Base-by-base conservation (phyloP, 2,888 invertebrate genomes). In the Trachelus stipa region DNA sequence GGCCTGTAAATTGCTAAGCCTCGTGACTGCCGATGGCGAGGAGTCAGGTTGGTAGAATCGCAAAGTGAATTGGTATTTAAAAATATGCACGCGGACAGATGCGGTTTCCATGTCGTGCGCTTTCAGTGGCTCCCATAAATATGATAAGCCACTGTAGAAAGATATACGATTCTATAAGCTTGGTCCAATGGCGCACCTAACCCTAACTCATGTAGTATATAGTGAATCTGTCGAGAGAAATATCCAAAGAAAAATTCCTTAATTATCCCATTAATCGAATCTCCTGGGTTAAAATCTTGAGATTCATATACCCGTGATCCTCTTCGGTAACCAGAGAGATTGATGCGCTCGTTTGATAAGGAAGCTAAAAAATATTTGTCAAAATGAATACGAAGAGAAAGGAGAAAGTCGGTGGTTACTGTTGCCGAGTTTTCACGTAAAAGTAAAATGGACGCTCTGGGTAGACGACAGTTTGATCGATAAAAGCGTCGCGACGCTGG, bases 401-500 rank as follows among this genome's bases (percentile, higher is more conserved):
- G 23, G 40, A 56, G 40, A 56, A 56, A 56, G 40, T 56, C 40
- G 40, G 23, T 9, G 40, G 6, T 23, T 40, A 6, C 6, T 23
- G 40, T 56, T 56, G 40, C 40, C 6, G 40, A 56, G 23, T 56
- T 56, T 56, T 56, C 40, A 56, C 23, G 40, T 56, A 84, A 86
- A 88, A 88, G 88, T 88, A 88, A 88, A 88, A 88, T 88, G 88
- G 88, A 86, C 85, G 86, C 88, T 84, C 75, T 73, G 81, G 75
- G 77, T 73, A 79, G 73, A 80, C 69, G 73, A 80, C 69, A 80
- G 77, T 85, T 84, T 89, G 89, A 89, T 89, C 89, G 89, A 89
- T 89, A 89, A 87, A 86, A 87, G 88, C 89, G 89, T 89, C 89
- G 89, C 89, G 89, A 89, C 89, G 89, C 88, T 89, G 88, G 89